Conservation (phyloP, 1,140 invertebrate species). For the Chironomus tepperi region DNA sequence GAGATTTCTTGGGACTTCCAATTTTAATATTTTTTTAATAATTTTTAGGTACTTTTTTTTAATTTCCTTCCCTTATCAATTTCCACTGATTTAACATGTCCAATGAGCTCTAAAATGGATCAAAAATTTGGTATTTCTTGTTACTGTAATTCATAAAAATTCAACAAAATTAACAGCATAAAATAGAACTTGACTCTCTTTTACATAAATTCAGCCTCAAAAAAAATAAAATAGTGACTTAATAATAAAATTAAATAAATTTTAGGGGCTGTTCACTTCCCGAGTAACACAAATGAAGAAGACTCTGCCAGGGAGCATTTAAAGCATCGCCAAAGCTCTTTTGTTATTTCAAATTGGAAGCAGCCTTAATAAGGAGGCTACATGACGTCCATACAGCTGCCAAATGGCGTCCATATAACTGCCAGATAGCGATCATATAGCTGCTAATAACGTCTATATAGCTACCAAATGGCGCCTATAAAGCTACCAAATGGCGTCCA, state of each 20-base stretch:
- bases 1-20: neutral
- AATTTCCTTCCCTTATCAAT: neutral
- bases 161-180: neutral
- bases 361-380: too few relatives aligned
- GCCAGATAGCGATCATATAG: too few relatives aligned
- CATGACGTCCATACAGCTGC: too few relatives aligned
- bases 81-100: constrained; percentile 15
- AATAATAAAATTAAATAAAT: neutral
- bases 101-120: constrained; percentile 16
- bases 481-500: too few relatives aligned
- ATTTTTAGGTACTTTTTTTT: neutral
- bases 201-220: neutral
- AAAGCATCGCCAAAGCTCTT: too few relatives aligned
- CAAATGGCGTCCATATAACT: too few relatives aligned
- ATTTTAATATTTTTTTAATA: neutral
- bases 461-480: too few relatives aligned
- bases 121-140: neutral
- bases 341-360: too few relatives aligned
- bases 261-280: neutral
- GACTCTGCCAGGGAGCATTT: too few relatives aligned
- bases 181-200: neutral
- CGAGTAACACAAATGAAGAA: neutral
- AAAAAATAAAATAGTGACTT: neutral
- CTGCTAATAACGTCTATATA: too few relatives aligned
- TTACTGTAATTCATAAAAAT: neutral